Conservation (phyloP, 2,797 vertebrate genomes). For the Anas bahamensis region DNA sequence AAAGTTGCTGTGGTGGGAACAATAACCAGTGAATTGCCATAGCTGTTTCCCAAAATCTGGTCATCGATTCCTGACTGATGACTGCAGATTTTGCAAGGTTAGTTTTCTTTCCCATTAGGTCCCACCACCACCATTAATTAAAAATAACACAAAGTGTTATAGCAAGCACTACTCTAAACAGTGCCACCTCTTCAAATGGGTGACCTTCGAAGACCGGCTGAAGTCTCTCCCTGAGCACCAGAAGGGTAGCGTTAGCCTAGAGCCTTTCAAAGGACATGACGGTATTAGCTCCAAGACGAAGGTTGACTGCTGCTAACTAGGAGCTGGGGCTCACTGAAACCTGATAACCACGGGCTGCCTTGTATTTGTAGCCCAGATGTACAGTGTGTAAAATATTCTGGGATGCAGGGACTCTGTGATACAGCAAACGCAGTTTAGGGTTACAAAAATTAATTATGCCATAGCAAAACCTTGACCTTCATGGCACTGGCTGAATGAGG, state of each 20-base stretch:
- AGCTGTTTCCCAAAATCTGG: background rate
- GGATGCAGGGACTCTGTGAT: background rate
- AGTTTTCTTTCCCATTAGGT: background rate
- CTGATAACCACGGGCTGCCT: background rate
- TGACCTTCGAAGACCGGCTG: background rate
- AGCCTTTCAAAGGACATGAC: background rate
- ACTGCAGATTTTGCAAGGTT: background rate
- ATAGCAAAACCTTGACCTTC: background rate
- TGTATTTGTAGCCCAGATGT: background rate
- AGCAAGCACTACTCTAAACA: background rate
- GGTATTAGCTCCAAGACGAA: background rate
- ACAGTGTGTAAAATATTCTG: background rate
- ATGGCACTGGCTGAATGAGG: background rate
- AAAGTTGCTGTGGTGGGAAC: background rate
- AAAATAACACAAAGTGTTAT: background rate
- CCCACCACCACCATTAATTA: background rate
- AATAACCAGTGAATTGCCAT: background rate
- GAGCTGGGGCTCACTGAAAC: background rate
- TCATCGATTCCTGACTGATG: background rate
- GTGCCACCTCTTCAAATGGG: background rate
- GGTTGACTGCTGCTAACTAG: background rate
- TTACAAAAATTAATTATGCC: background rate
- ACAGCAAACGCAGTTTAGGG: background rate
- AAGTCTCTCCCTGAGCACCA: background rate
- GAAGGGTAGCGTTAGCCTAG: background rate